These are phyloP conservation scores for Brienomyrus longianalis DNA, from an alignment of 2,113 vertebrate species.

Conservation along the genomic window DNA sequence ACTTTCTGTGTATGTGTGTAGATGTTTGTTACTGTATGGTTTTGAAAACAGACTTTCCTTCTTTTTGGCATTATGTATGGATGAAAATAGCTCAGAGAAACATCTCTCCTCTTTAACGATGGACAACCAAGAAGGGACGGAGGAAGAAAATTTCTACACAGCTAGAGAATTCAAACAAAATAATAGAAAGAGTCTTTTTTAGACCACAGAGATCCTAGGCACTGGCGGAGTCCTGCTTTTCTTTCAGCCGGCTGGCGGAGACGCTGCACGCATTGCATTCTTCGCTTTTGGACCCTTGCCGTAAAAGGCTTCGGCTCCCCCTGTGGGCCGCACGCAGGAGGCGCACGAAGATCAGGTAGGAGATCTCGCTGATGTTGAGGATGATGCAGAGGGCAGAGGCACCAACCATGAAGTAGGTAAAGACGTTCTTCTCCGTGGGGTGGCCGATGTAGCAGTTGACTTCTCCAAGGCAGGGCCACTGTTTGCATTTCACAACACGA, in stretches of 20 bases:
- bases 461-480: constrained; percentile 60
- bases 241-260: background rate
- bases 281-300: constrained; percentile 4
- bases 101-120: background rate
- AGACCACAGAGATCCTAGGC: background rate
- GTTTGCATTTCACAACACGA: constrained; percentile 59
- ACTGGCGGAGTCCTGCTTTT: background rate
- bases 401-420: constrained; percentile 73
- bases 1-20: background rate
- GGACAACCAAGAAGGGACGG: background rate
- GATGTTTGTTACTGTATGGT: no score
- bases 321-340: constrained; percentile 35
- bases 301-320: constrained; percentile 15
- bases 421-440: constrained; percentile 71
- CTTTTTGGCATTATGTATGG: no score
- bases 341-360: constrained; percentile 61
- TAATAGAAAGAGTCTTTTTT: background rate
- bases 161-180: background rate
- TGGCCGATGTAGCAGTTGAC: constrained; percentile 69
- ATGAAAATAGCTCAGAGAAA: no score
- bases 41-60: no score
- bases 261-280: constrained; percentile 12
- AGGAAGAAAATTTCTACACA: background rate
- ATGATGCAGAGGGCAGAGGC: constrained; percentile 61
- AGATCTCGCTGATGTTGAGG: constrained; percentile 65